Conservation (phyloP, 2,888 invertebrate species). For the Pandemis cinnamomeana region DNA sequence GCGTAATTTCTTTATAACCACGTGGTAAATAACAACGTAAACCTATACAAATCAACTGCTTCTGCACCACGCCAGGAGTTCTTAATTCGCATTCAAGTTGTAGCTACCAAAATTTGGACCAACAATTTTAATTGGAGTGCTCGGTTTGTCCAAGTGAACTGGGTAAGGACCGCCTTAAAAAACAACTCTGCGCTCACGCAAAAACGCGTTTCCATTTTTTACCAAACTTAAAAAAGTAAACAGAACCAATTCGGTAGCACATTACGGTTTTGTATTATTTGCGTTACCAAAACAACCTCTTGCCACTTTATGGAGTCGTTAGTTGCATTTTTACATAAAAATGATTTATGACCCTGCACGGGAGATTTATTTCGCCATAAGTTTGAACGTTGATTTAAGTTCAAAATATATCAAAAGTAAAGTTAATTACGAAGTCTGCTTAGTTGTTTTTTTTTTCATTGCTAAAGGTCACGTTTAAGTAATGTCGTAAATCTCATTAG, state of each 20-base stretch:
- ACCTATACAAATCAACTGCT: background rate
- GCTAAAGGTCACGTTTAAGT: conserved; percentile 12
- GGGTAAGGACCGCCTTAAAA: conserved; percentile 12
- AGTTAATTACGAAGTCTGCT: conserved; percentile 9
- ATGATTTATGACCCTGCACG: conserved; percentile 36
- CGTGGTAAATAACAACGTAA: background rate
- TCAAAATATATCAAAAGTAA: conserved; percentile 16
- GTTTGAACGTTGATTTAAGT: conserved; percentile 27
- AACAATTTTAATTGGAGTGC: conserved; percentile 20
- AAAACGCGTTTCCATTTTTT: conserved; percentile 40
- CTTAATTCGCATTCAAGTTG: conserved; percentile 3
- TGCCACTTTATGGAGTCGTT: conserved; percentile 41
- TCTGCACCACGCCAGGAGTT: background rate
- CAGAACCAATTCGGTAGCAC: conserved; percentile 41
- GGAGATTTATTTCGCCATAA: conserved; percentile 30
- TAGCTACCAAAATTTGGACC: conserved; percentile 1
- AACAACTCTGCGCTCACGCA: conserved; percentile 16
- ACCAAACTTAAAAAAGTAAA: conserved; percentile 41
- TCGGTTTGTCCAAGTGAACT: conserved; percentile 10
- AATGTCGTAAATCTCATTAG: conserved; percentile 3
- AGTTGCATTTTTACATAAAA: conserved; percentile 41
- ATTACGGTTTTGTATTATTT: conserved; percentile 42
- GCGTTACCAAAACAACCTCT: conserved; percentile 38
- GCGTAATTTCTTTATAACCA: background rate
- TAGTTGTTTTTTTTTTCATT: background rate